These are phyloP conservation scores for Malurus leucopterus DNA, from an alignment of 2,797 vertebrate species.

Conservation along the genomic window DNA sequence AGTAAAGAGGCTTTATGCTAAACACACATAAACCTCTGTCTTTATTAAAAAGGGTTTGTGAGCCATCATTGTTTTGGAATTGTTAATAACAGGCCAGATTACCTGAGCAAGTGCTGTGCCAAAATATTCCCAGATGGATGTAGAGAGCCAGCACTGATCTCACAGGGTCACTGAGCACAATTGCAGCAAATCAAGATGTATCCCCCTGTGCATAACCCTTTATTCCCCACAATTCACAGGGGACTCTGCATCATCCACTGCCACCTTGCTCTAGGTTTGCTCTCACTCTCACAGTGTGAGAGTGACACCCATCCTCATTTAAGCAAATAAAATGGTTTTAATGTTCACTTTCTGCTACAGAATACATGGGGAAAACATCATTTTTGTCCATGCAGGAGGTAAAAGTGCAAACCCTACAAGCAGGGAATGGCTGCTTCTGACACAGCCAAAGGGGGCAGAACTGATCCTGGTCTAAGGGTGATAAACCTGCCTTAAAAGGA, in stretches of 20 bases:
- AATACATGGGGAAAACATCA: rapidly evolving
- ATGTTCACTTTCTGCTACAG: background rate
- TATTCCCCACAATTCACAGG: background rate
- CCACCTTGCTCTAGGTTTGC: background rate
- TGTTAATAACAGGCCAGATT: background rate
- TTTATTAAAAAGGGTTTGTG: background rate
- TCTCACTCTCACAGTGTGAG: background rate
- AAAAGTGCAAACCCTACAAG: background rate
- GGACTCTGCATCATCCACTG: background rate
- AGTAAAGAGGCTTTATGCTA: background rate
- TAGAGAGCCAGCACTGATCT: background rate
- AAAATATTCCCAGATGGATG: background rate
- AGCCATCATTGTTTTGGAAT: background rate
- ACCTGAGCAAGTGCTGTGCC: background rate
- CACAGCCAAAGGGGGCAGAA: background rate
- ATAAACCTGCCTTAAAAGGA: background rate
- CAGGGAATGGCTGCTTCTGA: background rate
- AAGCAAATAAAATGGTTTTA: background rate
- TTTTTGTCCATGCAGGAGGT: background rate
- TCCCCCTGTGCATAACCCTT: background rate
- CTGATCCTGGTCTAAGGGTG: background rate
- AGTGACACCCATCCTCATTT: background rate
- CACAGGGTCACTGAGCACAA: background rate
- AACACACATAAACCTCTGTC: background rate
- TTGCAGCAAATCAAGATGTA: background rate